Percentiles rank a stretch among this genome's conserved stretches.
Conservation (phyloP, 2,113 vertebrate species). For the Miniopterus natalensis region DNA sequence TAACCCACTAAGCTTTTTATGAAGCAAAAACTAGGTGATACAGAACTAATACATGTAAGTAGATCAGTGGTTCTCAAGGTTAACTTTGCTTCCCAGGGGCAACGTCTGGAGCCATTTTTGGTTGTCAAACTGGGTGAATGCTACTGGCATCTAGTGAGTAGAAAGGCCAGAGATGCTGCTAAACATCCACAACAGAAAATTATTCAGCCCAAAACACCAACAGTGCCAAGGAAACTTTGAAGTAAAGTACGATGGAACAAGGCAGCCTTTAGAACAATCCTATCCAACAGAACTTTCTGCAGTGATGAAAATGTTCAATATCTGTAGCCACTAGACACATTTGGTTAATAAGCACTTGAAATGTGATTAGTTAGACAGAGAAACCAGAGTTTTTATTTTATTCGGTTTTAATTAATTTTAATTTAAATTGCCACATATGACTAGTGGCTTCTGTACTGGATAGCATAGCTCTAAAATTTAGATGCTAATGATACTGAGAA, state of each 20-base stretch:
- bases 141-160: background rate
- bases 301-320: slow-evolving; percentile 7
- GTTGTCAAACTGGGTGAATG: background rate
- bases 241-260: background rate
- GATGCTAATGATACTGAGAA: background rate
- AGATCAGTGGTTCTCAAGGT: background rate
- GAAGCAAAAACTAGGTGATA: slow-evolving; percentile 29
- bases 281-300: slow-evolving; percentile 18
- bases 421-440: slow-evolving; percentile 22
- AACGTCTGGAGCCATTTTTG: slow-evolving; percentile 3
- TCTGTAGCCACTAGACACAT: slow-evolving; percentile 30
- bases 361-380: background rate
- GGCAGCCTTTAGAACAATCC: background rate
- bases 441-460: background rate
- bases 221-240: background rate
- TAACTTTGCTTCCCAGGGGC: background rate
- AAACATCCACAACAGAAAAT: slow-evolving; percentile 43
- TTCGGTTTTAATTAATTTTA: slow-evolving; percentile 46
- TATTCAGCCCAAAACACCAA: background rate
- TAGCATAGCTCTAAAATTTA: slow-evolving; percentile 42
- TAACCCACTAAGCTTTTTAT: slow-evolving; percentile 59
- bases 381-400: slow-evolving; percentile 48
- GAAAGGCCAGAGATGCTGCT: background rate
- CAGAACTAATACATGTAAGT: background rate
- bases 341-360: background rate